Conservation (phyloP, 2,888 invertebrate species). For the Prostheceraeus crozeri region DNA sequence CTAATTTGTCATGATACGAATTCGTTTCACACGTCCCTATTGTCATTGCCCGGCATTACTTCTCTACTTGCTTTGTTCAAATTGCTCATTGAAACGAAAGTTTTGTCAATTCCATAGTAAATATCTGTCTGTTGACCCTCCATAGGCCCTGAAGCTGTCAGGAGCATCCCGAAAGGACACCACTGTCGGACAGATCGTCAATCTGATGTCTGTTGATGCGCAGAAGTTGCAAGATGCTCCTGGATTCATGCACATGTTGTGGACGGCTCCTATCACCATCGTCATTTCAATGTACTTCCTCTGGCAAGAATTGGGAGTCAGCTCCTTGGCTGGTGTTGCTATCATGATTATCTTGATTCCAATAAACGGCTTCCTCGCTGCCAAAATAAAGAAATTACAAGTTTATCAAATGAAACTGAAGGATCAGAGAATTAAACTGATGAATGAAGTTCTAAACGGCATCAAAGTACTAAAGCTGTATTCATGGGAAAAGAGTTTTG, state of each 20-base stretch:
- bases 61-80: too few species aligned
- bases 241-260: conserved; percentile 44
- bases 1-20: too few species aligned
- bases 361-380: conserved; percentile 53
- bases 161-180: conserved; percentile 44
- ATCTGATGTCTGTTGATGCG: conserved; percentile 59
- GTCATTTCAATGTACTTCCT: conserved; percentile 52
- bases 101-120: too few species aligned
- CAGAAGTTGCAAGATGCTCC: conserved; percentile 51
- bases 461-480: conserved; percentile 48
- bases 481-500: conserved; percentile 36
- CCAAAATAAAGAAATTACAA: conserved; percentile 50
- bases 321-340: conserved; percentile 81
- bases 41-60: too few species aligned
- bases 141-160: conserved; percentile 44
- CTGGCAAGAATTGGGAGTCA: conserved; percentile 62
- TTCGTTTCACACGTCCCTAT: too few species aligned
- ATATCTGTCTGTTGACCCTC: too few species aligned
- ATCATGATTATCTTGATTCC: conserved; percentile 82
- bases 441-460: conserved; percentile 57
- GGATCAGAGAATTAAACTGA: conserved; percentile 56
- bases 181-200: conserved; percentile 58
- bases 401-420: conserved; percentile 56
- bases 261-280: conserved; percentile 46
- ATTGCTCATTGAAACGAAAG: too few species aligned